phyloP scores from a whole-genome alignment of 2,797 vertebrate genomes.

The Numenius phaeopus region DNA sequence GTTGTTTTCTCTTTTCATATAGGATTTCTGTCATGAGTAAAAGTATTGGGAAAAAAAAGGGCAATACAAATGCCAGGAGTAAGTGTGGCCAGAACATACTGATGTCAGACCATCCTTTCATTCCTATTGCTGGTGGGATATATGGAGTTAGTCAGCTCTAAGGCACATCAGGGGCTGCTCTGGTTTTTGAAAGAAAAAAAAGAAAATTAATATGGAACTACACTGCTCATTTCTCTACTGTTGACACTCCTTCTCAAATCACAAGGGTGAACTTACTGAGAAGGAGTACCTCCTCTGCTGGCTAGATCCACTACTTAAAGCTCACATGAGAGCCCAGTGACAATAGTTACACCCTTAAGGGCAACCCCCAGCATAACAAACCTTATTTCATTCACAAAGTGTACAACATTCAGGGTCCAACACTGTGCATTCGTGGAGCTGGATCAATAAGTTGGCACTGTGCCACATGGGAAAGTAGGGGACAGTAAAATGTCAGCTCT shows the following conservation, averaged over 20 bases:
- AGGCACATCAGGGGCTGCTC: not conserved
- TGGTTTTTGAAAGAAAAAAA: not conserved
- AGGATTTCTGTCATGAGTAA: not conserved
- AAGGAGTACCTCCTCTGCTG: not conserved
- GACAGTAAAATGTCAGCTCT: not conserved
- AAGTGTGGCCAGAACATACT: not conserved
- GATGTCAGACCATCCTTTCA: not conserved
- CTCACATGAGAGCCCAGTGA: not conserved
- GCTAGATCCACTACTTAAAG: not conserved
- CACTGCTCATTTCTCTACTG: not conserved
- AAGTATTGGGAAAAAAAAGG: not conserved
- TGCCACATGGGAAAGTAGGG: rapidly evolving
- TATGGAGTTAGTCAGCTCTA: not conserved
- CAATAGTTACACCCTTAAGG: not conserved
- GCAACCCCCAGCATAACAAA: not conserved
- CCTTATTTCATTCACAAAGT: not conserved
- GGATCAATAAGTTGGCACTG: not conserved
- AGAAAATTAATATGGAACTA: not conserved
- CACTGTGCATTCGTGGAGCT: rapidly evolving
- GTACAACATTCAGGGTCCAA: not conserved
- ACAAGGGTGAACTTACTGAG: not conserved
- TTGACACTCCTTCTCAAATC: not conserved
- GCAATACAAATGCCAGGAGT: not conserved
- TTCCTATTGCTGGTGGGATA: not conserved
- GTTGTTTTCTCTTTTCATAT: not conserved